Evolutionary conservation across 35 echinoderm and acorn worm genomes (phyloP).

Genomic region (Amphiura filiformis): DNA sequence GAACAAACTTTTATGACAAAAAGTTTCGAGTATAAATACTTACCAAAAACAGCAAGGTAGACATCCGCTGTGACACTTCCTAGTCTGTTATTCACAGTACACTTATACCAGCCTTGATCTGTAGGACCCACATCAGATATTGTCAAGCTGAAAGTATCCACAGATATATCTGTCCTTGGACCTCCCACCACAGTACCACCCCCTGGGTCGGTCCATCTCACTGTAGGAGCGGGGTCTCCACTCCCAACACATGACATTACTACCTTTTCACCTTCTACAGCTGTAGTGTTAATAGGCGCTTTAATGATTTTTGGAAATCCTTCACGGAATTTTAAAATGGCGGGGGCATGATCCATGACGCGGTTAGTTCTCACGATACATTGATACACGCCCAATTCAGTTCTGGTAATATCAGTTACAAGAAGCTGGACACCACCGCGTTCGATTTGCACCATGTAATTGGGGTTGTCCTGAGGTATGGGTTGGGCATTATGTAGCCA

Average conservation of each 20-base stretch:
- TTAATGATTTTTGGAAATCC: conserved; percentile 63
- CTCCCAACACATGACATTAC: conserved; percentile 42
- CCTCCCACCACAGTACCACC: conserved; percentile 34
- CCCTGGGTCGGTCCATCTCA: conserved; percentile 47
- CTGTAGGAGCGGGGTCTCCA: conserved; percentile 58
- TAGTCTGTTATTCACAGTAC: conserved; percentile 59
- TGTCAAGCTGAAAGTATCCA: conserved; percentile 40
- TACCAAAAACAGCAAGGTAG: conserved; percentile 71
- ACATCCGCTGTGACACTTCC: conserved; percentile 43
- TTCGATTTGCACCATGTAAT: background rate
- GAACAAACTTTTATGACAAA: no score
- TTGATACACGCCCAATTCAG: conserved; percentile 87
- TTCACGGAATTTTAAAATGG: conserved; percentile 64
- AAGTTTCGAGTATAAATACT: no score
- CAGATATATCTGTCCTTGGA: conserved; percentile 47
- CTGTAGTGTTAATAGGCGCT: conserved; percentile 70
- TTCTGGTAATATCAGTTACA: conserved; percentile 39
- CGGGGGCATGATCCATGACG: conserved; percentile 63
- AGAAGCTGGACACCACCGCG: conserved; percentile 40
- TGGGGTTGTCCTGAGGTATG: conserved; percentile 9
- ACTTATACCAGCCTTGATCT: conserved; percentile 76
- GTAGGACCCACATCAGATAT: conserved; percentile 24
- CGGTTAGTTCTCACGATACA: conserved; percentile 61
- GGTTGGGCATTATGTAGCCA: conserved; percentile 69
- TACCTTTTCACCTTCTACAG: conserved; percentile 78